Conservation (phyloP, 2,113 vertebrate genomes). For the Bubo bubo region DNA sequence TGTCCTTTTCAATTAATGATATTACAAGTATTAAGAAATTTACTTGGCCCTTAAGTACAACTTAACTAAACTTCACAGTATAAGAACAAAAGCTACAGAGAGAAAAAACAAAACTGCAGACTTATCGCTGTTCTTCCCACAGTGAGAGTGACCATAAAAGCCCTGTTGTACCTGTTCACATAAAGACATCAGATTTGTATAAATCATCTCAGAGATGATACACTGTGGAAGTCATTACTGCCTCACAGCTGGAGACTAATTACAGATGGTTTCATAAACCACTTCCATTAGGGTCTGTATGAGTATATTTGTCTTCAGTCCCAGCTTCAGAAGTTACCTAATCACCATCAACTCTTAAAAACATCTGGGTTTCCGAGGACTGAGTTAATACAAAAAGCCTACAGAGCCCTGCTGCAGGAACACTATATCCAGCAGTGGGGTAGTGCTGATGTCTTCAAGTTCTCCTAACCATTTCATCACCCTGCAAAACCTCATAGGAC, state of each 20-base stretch:
- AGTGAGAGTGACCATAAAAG: background rate
- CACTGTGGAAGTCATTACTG: background rate
- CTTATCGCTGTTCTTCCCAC: background rate
- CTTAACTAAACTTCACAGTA: background rate
- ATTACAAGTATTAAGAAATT: background rate
- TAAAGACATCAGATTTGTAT: background rate
- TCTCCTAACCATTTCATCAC: background rate
- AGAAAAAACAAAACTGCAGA: background rate
- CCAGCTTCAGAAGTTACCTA: background rate
- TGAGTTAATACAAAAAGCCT: background rate
- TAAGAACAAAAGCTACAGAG: background rate
- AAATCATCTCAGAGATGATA: background rate
- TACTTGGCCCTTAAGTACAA: background rate
- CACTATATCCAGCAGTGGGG: rapidly evolving
- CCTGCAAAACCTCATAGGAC: background rate
- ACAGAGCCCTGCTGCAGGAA: background rate
- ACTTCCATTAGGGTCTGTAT: background rate
- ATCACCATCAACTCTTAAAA: background rate
- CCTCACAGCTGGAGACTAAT: background rate
- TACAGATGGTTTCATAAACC: background rate
- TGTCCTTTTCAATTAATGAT: background rate
- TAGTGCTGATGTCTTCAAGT: background rate
- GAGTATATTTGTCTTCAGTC: background rate
- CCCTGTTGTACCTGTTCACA: background rate
- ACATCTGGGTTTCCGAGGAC: background rate